phyloP scores from a whole-genome alignment of 1,140 invertebrate genomes.

The Caenorhabditis briggsae region DNA sequence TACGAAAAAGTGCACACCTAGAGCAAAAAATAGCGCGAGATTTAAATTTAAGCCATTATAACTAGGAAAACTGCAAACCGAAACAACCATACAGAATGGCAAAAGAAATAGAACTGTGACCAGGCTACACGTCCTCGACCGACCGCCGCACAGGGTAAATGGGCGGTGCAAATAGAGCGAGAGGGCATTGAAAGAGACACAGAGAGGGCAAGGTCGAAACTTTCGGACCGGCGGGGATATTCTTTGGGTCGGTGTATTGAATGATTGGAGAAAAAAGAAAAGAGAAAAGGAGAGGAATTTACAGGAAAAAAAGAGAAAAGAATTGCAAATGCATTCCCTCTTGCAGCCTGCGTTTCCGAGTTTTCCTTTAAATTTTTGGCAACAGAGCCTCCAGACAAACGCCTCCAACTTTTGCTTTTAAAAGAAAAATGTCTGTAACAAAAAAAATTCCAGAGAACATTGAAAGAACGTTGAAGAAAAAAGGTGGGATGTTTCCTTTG shows the following conservation, averaged over 20 bases:
- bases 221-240: slow-evolving; percentile 12
- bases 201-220: slow-evolving; percentile 51
- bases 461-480: slow-evolving; percentile 32
- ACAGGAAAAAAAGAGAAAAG: neutral
- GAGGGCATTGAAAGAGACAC: slow-evolving; percentile 42
- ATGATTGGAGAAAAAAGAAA: neutral
- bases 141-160: slow-evolving; percentile 15
- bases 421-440: neutral
- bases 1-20: neutral
- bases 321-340: neutral
- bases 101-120: slow-evolving; percentile 24
- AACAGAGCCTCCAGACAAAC: neutral
- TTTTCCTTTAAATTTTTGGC: neutral
- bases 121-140: slow-evolving; percentile 41
- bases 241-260: slow-evolving; percentile 18
- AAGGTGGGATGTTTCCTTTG: slow-evolving; percentile 39
- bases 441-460: slow-evolving; percentile 29
- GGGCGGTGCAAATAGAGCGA: slow-evolving; percentile 47
- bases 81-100: too few relatives aligned
- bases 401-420: neutral
- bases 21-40: too few relatives aligned
- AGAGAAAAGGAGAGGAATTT: slow-evolving; percentile 1
- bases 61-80: neutral
- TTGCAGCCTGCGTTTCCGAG: too few relatives aligned
- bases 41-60: neutral